Percentiles rank a stretch among this genome's conserved stretches.
These are phyloP conservation scores for rabbit (Oryctolagus cuniculus) DNA, from an alignment of 2,113 vertebrate genomes.

Conservation along the genomic window DNA sequence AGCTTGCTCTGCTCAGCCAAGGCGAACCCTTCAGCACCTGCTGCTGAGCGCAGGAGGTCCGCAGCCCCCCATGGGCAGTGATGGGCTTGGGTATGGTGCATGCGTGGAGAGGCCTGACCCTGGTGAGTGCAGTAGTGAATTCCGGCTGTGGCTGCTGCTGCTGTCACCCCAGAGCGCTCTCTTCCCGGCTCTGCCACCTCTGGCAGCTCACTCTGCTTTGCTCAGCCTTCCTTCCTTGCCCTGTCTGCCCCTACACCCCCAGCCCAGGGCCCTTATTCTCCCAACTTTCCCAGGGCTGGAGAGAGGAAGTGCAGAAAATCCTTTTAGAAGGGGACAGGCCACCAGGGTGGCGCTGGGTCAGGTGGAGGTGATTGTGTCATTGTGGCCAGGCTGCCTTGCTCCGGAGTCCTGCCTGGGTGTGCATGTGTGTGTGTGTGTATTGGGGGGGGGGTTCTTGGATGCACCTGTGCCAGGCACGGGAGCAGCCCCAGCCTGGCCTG, in stretches of 20 bases:
- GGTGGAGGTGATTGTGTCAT: neutral
- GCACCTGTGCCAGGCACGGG: conserved; percentile 51
- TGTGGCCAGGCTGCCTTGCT: neutral
- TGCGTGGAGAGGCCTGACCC: neutral
- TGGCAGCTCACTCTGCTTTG: neutral
- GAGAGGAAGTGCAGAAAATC: neutral
- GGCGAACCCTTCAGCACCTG: neutral
- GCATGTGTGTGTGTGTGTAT: neutral
- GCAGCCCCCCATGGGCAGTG: neutral
- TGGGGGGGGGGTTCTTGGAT: neutral
- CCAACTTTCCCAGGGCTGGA: neutral
- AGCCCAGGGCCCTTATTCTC: neutral
- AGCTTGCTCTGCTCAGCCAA: neutral
- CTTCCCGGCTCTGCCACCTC: neutral
- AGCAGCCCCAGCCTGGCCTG: neutral
- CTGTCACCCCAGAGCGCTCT: neutral
- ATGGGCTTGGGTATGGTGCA: neutral
- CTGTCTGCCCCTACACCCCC: fast-evolving
- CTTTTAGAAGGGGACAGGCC: neutral
- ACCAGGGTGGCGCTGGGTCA: neutral
- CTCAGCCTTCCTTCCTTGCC: neutral
- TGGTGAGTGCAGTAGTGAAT: fast-evolving
- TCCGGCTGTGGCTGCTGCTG: fast-evolving
- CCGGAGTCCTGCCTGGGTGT: neutral
- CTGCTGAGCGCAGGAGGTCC: neutral